Base-by-base conservation (phyloP, 1,140 invertebrate genomes). In the Bombus confusus region DNA sequence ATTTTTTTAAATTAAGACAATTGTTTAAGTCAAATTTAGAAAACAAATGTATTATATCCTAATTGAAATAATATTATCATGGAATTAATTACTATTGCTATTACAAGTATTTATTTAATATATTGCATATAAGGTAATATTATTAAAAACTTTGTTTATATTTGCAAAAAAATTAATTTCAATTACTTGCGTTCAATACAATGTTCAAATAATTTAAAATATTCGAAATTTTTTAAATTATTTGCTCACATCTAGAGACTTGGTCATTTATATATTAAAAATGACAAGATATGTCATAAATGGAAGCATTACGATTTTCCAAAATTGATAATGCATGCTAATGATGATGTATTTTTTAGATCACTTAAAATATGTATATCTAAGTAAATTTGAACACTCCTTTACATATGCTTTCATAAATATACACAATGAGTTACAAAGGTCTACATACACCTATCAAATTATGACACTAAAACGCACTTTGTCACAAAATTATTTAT, bases 261-360 rank as follows among this genome's bases (percentile, higher is more conserved):
- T 79, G 68, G 68, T 81, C 82, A 62, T 39, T 39, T 77, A n/a
- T 73, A 77, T 47, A 83, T 12, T 80, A 84, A 68, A 80, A 31
- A 59, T 47, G 77, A 74, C 64, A 78, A 73, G 78, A 88, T 88
- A 88, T 90, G 84, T 88, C 47, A 88, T 74, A 81, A n/a, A 39
- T 90, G 71, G 37, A 88, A 88, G 82, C 81, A 79, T 83, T 79
- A 52, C 31, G 57, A 80, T 86, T 47, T 66, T 83, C 22, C 68
- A 59, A 73, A 79, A 81, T 80, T 85, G 43, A 81, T 85, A 85
- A 85, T 71, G 57, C 43, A 80, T 78, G 41, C 13, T 80, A 73
- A 62, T 43, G n/a, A 79, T 85, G 41, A 74, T 74, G 41, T 85
- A 74, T 22, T 73, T 31, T 72, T 80, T 72, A 80, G 81, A 85